These are phyloP conservation scores for Adrianichthys oophorus DNA, from an alignment of 2,797 vertebrate genomes.

Conservation along the genomic window DNA sequence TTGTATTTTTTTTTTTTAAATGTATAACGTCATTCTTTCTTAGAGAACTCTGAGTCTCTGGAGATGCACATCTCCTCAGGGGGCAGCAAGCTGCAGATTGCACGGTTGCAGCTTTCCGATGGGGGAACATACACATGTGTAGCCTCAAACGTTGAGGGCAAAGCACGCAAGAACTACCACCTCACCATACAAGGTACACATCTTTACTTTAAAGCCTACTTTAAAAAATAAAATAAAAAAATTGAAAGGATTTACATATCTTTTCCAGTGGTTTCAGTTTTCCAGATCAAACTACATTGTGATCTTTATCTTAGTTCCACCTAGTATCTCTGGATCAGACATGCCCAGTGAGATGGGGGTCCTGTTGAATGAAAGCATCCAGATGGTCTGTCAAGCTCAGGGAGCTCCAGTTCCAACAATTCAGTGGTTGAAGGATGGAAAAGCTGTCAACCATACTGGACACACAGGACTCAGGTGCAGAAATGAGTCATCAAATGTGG, in stretches of 20 bases:
- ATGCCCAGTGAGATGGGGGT: constrained; percentile 86
- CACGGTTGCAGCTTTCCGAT: constrained; percentile 85
- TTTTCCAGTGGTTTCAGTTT: not conserved
- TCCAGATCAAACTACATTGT: too few species aligned
- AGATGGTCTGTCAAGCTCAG: constrained; percentile 82
- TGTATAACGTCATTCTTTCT: constrained; percentile 18
- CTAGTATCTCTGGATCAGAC: constrained; percentile 88
- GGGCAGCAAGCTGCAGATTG: constrained; percentile 91
- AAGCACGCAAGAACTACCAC: constrained; percentile 85
- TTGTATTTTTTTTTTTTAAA: not conserved
- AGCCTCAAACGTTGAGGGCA: constrained; percentile 90
- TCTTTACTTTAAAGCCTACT: not conserved
- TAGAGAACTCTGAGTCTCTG: constrained; percentile 87
- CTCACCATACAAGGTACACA: constrained; percentile 89
- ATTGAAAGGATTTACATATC: not conserved
- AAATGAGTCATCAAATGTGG: not conserved
- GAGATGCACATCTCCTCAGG: constrained; percentile 93
- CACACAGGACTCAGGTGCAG: constrained; percentile 80
- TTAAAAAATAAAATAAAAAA: not conserved
- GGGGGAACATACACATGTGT: constrained; percentile 87
- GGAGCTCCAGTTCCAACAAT: constrained; percentile 85
- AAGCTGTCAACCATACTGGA: constrained; percentile 65
- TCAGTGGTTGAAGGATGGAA: constrained; percentile 92
- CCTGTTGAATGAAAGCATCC: constrained; percentile 84
- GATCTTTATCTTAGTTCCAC: constrained; percentile 82